Conservation (phyloP, 2,113 vertebrate genomes). For the Anoura caudifer region DNA sequence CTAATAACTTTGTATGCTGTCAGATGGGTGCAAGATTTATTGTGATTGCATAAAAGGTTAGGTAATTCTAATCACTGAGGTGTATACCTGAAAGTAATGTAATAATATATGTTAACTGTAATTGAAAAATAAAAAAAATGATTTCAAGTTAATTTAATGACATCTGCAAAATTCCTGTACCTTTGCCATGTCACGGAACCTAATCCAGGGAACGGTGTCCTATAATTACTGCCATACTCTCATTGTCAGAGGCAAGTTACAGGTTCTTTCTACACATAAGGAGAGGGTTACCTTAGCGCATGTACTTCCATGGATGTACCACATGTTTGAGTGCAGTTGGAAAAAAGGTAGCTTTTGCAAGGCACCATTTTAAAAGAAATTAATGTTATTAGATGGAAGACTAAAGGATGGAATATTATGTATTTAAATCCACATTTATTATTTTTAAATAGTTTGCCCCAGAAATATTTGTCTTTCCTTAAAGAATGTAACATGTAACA, state of each 20-base stretch:
- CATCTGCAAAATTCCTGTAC: not conserved
- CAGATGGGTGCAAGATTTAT: no score
- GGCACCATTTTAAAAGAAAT: constrained; percentile 16
- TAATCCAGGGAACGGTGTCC: not conserved
- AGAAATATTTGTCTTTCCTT: not conserved
- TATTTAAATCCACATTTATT: not conserved
- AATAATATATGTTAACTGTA: no score
- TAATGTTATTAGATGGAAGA: not conserved
- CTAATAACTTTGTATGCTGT: no score
- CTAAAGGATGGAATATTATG: not conserved
- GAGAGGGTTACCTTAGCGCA: no score
- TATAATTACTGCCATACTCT: not conserved
- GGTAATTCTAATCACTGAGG: no score
- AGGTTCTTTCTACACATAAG: not conserved
- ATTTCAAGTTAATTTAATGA: not conserved
- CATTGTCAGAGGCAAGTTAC: not conserved
- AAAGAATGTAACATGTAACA: not conserved
- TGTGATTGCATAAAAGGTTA: no score
- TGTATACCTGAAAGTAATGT: no score
- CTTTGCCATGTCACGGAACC: not conserved
- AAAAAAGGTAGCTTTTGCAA: constrained; percentile 3
- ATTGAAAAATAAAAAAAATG: no score
- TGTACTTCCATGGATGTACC: not conserved
- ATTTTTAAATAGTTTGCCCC: not conserved
- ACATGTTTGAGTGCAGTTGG: not conserved